A percentile compares a stretch with the other conserved stretches of the same genome.
Evolutionary conservation across 2,888 invertebrate species (phyloP).

Genomic region (Automeris io): DNA sequence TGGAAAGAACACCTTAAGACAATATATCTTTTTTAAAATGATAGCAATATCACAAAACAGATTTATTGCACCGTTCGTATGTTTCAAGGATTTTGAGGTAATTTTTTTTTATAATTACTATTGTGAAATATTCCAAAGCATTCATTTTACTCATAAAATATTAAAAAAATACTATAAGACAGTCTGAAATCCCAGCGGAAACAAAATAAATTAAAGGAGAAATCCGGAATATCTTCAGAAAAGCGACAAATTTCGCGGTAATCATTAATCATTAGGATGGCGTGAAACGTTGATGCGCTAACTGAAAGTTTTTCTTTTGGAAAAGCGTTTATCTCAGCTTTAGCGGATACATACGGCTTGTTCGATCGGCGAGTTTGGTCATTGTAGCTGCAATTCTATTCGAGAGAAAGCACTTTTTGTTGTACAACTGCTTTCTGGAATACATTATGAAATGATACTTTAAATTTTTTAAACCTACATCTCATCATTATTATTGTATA

Average conservation of each 20-base stretch:
- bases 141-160: too few species aligned
- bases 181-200: neutral
- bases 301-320: conserved; percentile 16
- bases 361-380: neutral
- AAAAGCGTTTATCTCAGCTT: conserved; percentile 8
- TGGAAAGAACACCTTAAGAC: too few species aligned
- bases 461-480: too few species aligned
- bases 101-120: too few species aligned
- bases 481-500: neutral
- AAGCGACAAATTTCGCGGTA: neutral
- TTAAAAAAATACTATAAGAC: too few species aligned
- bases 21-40: too few species aligned
- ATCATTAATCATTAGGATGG: conserved; percentile 23
- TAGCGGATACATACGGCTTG: neutral
- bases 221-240: neutral
- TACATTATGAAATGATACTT: neutral
- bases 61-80: too few species aligned
- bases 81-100: too few species aligned
- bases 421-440: neutral
- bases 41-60: too few species aligned
- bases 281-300: conserved; percentile 18
- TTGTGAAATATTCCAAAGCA: too few species aligned
- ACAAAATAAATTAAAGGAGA: neutral
- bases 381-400: neutral
- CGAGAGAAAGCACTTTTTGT: too few species aligned